A percentile compares a stretch with the other conserved stretches of the same genome.
phyloP scores from a whole-genome alignment of 2,113 vertebrate genomes.

The Pangasianodon gigas region DNA sequence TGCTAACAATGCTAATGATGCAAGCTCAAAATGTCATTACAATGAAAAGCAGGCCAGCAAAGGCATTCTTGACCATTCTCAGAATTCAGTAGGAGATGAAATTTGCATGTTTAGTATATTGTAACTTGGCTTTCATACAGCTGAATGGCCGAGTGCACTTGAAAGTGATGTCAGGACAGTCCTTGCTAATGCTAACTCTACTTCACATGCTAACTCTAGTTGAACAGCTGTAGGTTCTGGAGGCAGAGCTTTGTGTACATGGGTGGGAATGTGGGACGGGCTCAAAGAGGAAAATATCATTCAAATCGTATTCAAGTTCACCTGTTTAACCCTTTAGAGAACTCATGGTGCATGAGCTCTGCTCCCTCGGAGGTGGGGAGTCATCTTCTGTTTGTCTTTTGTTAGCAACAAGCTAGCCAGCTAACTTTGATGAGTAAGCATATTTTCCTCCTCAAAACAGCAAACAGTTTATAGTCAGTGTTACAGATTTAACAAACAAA shows the following conservation, averaged over 20 bases:
- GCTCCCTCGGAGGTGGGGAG: not conserved
- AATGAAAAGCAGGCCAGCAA: not conserved
- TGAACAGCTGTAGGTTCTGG: not conserved
- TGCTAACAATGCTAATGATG: not conserved
- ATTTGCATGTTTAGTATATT: not conserved
- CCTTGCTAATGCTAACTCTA: not conserved
- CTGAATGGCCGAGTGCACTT: not conserved
- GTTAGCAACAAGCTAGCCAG: not conserved
- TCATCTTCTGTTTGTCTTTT: not conserved
- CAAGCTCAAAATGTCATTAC: not conserved
- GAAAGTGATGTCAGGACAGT: not conserved
- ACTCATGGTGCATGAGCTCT: not conserved
- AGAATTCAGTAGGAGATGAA: not conserved
- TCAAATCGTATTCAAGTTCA: constrained; percentile 6
- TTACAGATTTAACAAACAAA: not conserved
- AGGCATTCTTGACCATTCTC: not conserved
- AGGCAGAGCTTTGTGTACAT: not conserved
- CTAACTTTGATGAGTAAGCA: not conserved
- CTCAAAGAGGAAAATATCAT: not conserved
- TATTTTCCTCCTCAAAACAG: not conserved
- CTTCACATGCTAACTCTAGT: not conserved
- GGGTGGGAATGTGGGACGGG: not conserved
- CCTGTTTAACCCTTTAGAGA: constrained; percentile 6
- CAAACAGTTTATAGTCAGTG: not conserved
- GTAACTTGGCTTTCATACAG: not conserved